phyloP scores from a whole-genome alignment of 1,140 invertebrate species.

The Medauroidea extradentata region DNA sequence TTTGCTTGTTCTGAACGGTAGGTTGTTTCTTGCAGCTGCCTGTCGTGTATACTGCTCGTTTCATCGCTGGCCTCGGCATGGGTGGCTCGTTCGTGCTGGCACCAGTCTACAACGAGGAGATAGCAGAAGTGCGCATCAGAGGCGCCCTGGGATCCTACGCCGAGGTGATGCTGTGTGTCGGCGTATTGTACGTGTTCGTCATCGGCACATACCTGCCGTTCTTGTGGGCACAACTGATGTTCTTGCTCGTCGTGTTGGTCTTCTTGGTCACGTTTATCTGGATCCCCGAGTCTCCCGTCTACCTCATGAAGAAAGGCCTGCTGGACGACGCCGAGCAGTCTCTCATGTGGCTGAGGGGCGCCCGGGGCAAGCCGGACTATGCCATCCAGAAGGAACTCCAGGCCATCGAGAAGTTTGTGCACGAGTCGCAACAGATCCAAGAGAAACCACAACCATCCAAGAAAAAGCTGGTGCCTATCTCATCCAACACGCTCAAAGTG shows the following conservation, averaged over 20 bases:
- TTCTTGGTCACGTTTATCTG: conserved; percentile 32
- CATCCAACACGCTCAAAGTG: no score
- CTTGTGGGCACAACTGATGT: conserved; percentile 35
- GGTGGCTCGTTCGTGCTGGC: conserved; percentile 40
- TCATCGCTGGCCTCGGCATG: conserved; percentile 38
- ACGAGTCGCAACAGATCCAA: not conserved
- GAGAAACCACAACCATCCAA: not conserved
- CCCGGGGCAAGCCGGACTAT: conserved; percentile 5
- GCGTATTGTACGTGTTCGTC: conserved; percentile 69
- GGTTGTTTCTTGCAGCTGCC: no score
- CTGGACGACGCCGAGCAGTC: conserved; percentile 18
- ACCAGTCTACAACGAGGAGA: conserved; percentile 34
- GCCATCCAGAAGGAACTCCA: not conserved
- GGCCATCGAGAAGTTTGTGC: not conserved
- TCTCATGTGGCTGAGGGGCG: conserved; percentile 34
- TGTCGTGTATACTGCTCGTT: conserved; percentile 32
- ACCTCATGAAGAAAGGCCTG: conserved; percentile 23
- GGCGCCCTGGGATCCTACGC: conserved; percentile 77
- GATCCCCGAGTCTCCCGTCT: conserved; percentile 48
- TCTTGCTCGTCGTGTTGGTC: conserved; percentile 26
- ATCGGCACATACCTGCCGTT: conserved; percentile 72
- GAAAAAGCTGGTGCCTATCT: no score
- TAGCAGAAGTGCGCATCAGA: conserved; percentile 43
- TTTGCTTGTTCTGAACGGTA: no score
- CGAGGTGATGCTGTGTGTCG: conserved; percentile 69